Conservation (phyloP, 2,113 vertebrate genomes). For the Micronycteris hirsuta region DNA sequence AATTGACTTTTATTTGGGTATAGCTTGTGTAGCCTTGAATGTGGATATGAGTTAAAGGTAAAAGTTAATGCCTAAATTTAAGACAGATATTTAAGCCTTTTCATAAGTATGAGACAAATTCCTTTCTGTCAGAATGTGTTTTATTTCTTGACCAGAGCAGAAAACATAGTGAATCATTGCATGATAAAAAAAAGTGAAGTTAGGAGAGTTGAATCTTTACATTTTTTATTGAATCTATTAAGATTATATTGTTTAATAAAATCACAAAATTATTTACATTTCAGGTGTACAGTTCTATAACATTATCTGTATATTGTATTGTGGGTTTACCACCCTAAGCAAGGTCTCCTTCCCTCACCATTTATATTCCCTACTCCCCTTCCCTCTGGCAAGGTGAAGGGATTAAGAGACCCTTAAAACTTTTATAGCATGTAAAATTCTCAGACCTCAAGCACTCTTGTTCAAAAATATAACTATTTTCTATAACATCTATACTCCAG, state of each 20-base stretch:
- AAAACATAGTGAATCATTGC: neutral
- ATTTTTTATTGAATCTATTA: neutral
- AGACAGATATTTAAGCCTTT: slow-evolving; percentile 14
- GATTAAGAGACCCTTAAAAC: neutral
- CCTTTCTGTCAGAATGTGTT: neutral
- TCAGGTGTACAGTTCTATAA: neutral
- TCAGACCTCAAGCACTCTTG: neutral
- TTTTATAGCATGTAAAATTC: neutral
- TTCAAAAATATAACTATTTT: slow-evolving; percentile 7
- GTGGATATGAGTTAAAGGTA: neutral
- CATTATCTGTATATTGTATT: neutral
- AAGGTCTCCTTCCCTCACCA: neutral
- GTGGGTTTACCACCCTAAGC: neutral
- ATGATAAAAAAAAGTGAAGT: neutral
- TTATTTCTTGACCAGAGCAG: neutral
- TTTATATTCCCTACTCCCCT: neutral
- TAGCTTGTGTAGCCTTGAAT: neutral
- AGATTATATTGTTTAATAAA: neutral
- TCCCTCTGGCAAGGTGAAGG: neutral
- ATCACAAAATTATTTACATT: neutral
- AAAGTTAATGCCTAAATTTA: slow-evolving; percentile 18
- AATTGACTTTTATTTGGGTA: neutral
- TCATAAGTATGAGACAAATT: slow-evolving; percentile 33
- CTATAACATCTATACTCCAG: neutral
- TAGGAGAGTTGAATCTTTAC: neutral